Percentiles rank a stretch among this genome's conserved stretches.
These are phyloP conservation scores for Heliconius himera DNA, from an alignment of 1,140 invertebrate species.

Conservation along the genomic window DNA sequence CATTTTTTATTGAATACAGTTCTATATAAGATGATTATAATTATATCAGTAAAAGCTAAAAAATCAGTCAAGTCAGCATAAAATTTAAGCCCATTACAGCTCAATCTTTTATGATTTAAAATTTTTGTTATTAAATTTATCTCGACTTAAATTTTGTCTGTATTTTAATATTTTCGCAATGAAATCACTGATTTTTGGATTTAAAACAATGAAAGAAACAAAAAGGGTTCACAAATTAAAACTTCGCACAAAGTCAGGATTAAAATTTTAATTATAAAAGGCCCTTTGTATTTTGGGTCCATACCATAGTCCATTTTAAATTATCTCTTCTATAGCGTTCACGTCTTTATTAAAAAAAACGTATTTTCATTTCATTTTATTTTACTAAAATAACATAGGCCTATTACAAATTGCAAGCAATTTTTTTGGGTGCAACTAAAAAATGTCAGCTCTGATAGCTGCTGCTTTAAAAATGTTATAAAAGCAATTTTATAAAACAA, in stretches of 20 bases:
- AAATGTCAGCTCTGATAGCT: conserved; percentile 3
- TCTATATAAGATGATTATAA: no score
- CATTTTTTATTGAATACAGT: no score
- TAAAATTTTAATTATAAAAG: conserved; percentile 45
- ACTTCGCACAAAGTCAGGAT: conserved; percentile 43
- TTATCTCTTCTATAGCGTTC: conserved; percentile 20
- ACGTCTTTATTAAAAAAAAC: conserved; percentile 5
- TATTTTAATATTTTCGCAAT: conserved; percentile 28
- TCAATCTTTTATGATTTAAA: background rate
- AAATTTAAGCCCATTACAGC: background rate
- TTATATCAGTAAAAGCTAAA: no score
- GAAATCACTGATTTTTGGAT: conserved; percentile 28
- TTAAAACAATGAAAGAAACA: conserved; percentile 20
- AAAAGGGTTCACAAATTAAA: conserved; percentile 43
- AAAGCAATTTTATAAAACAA: background rate
- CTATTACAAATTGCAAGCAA: conserved; percentile 3
- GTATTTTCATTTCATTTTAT: background rate
- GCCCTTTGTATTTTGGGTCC: conserved; percentile 32
- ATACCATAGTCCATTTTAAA: conserved; percentile 24
- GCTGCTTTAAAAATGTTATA: background rate
- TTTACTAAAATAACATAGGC: background rate
- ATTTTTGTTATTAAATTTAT: background rate
- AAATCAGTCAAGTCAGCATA: background rate
- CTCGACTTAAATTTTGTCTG: conserved; percentile 10
- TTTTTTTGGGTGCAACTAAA: background rate